Percentiles rank a stretch among this genome's conserved stretches.
Conservation (phyloP, 1,140 invertebrate genomes). For the Drosophila kurseongensis region DNA sequence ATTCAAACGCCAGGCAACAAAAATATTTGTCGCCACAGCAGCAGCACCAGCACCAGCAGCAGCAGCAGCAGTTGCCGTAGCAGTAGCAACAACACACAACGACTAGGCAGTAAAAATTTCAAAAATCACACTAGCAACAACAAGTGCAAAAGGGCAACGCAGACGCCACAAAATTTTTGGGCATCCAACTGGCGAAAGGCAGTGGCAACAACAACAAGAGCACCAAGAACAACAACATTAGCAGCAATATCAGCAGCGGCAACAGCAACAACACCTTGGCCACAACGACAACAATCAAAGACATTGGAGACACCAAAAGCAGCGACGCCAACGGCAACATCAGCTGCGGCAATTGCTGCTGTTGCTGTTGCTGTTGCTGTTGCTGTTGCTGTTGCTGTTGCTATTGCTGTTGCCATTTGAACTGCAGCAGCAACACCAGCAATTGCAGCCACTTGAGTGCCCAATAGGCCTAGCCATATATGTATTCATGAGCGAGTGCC, state of each 20-base stretch:
- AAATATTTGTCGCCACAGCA: constrained; percentile 58
- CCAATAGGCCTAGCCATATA: constrained; percentile 57
- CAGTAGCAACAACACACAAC: constrained; percentile 17
- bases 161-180: constrained; percentile 65
- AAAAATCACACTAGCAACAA: constrained; percentile 44
- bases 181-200: constrained; percentile 75
- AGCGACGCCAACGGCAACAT: constrained; percentile 38
- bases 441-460: constrained; percentile 75
- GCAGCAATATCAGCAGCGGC: constrained; percentile 8
- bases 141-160: constrained; percentile 51
- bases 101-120: constrained; percentile 46
- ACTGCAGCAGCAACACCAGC: constrained; percentile 46
- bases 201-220: not conserved
- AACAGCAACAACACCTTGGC: constrained; percentile 8
- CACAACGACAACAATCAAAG: constrained; percentile 42
- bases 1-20: constrained; percentile 52
- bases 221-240: constrained; percentile 5
- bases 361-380: constrained; percentile 18
- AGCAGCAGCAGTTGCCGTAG: constrained; percentile 20
- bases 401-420: constrained; percentile 56
- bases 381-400: constrained; percentile 34
- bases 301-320: constrained; percentile 35
- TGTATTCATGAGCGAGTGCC: constrained; percentile 9
- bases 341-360: constrained; percentile 13
- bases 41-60: constrained; percentile 15